Evolutionary conservation across 1,140 invertebrate genomes (phyloP).

Genomic region (Hyphantria cunea): DNA sequence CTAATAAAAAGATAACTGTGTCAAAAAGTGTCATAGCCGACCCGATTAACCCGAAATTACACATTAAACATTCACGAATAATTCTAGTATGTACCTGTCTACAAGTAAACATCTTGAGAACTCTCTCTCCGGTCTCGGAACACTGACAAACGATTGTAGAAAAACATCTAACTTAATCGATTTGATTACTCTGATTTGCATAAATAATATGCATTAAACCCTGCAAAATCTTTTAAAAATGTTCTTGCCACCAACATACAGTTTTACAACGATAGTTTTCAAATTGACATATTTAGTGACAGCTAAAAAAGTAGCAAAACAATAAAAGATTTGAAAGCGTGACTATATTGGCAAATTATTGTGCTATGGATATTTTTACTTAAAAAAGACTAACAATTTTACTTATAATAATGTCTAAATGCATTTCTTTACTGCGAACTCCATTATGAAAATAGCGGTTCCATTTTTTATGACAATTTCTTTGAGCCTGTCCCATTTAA

Average conservation of each 20-base stretch:
- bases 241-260: not conserved
- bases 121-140: too few species aligned
- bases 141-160: too few species aligned
- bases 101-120: too few species aligned
- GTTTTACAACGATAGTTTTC: not conserved
- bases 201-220: too few species aligned
- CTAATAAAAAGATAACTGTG: too few species aligned
- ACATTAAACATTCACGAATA: too few species aligned
- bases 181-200: too few species aligned
- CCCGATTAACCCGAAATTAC: too few species aligned
- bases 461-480: constrained; percentile 38
- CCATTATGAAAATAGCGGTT: constrained; percentile 30
- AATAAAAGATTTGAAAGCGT: not conserved
- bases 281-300: not conserved
- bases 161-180: too few species aligned
- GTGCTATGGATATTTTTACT: constrained; percentile 14
- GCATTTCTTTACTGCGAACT: constrained; percentile 34
- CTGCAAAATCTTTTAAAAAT: not conserved
- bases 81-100: too few species aligned
- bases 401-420: constrained; percentile 30
- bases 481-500: constrained; percentile 38
- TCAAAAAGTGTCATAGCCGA: too few species aligned
- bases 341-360: constrained; percentile 2
- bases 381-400: constrained; percentile 21
- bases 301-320: not conserved